Percentiles rank a stretch among this genome's conserved stretches.
Conservation (phyloP, 2,888 invertebrate genomes). For the Coelinius sp. region DNA sequence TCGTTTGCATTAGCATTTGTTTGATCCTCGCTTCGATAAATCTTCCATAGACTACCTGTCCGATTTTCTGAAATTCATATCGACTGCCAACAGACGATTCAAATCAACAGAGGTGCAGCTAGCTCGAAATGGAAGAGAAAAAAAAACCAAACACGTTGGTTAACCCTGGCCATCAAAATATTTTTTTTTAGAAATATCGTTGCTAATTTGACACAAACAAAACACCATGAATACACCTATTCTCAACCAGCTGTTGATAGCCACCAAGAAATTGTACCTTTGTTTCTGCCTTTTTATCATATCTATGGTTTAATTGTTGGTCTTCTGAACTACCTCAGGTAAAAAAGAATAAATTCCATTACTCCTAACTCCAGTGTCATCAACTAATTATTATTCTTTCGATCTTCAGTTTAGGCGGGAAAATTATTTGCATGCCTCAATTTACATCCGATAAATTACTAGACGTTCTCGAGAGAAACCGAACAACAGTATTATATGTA, state of each 20-base stretch:
- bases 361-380: neutral
- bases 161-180: too few relatives aligned
- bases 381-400: neutral
- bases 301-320: slow-evolving; percentile 80
- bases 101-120: too few relatives aligned
- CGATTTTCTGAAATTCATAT: too few relatives aligned
- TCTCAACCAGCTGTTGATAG: slow-evolving; percentile 58
- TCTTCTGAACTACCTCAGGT: neutral
- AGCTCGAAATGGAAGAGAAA: too few relatives aligned
- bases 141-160: too few relatives aligned
- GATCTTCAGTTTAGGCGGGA: slow-evolving; percentile 73
- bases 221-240: slow-evolving; percentile 30
- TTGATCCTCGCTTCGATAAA: too few relatives aligned
- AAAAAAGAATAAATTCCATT: neutral
- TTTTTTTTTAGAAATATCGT: slow-evolving; percentile 24
- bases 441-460: slow-evolving; percentile 82
- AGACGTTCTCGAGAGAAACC: slow-evolving; percentile 77
- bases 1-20: too few relatives aligned
- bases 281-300: slow-evolving; percentile 86
- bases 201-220: neutral
- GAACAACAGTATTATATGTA: slow-evolving; percentile 77
- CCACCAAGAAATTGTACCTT: slow-evolving; percentile 77
- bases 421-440: slow-evolving; percentile 79
- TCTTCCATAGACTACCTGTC: too few relatives aligned
- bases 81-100: too few relatives aligned